phyloP scores from a whole-genome alignment of 2,113 vertebrate genomes.

The Ochotona princeps region DNA sequence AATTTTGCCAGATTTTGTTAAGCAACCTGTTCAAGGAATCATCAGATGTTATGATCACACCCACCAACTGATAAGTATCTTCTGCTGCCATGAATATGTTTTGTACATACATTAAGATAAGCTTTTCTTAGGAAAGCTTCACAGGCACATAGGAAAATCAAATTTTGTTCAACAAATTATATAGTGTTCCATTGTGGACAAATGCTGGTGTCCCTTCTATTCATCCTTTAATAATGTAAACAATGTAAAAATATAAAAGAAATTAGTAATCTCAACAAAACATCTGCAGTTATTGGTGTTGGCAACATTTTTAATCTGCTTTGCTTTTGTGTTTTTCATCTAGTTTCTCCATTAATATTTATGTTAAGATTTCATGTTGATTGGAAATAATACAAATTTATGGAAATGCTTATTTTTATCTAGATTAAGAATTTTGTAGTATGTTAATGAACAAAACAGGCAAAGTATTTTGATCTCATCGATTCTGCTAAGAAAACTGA shows the following conservation, averaged over 20 bases:
- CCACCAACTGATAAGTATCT: slow-evolving; percentile 8
- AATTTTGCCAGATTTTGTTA: slow-evolving; percentile 61
- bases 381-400: not conserved
- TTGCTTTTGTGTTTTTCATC: slow-evolving; percentile 58
- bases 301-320: slow-evolving; percentile 35
- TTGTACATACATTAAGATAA: not conserved
- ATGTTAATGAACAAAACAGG: not conserved
- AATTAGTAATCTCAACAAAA: slow-evolving; percentile 59
- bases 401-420: not conserved
- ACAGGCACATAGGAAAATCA: slow-evolving; percentile 5
- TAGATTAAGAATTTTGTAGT: not conserved
- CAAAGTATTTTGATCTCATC: slow-evolving; percentile 10
- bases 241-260: slow-evolving; percentile 51
- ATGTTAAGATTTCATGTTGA: slow-evolving; percentile 9
- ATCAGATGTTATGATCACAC: not conserved
- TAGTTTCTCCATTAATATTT: slow-evolving; percentile 34
- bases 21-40: not conserved
- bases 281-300: slow-evolving; percentile 34
- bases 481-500: slow-evolving; percentile 2
- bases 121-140: slow-evolving; percentile 52
- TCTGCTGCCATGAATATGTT: slow-evolving; percentile 50
- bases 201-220: slow-evolving; percentile 20
- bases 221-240: slow-evolving; percentile 56
- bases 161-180: not conserved
- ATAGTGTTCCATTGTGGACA: slow-evolving; percentile 51